Evolutionary conservation across 2,113 vertebrate species (phyloP), one percentile per base, ranked within the genome.

Genomic region (Pantherophis guttatus): DNA sequence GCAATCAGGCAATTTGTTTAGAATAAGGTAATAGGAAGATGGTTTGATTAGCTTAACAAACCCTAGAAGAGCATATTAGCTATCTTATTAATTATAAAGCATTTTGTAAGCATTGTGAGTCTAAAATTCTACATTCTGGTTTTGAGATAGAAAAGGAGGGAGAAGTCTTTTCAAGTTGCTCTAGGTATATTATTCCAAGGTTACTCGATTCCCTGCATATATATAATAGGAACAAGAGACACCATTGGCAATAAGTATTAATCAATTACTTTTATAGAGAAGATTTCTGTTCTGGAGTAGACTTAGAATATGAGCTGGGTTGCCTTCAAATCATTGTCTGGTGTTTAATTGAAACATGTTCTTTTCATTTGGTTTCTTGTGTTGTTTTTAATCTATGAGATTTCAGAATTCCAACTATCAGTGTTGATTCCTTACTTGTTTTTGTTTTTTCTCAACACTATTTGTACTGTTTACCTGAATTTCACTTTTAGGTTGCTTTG

Each of bases 1-100:
- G 75, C 75, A 93, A 86, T 93, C 92, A 90, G 75, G 33, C 81
- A 90, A 90, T 93, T 87, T 65, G 88, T 90, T 90, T 90, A 93
- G 75, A 65, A 86, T 50, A 86, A 86, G 75, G 55, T 93, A 93
- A 90, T 44, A 90, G 92, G 57, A 86, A 93, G 88, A 75, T 93
- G 88, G 70, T 86, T 90, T 93, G 88, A 93, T 93, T 90, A 93
- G 75, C 21, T 48, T 62, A 93, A 90, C 90, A 93, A 86, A 55
- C 88, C 44, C 39, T 55, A 90, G 88, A 93, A 93, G 88, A 86
- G 44, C 29, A 90, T 13, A 57, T 54, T 44, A 58, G 11, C 55
- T 90, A 93, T 88, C 88, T 33, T 33, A 50, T 44, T 53, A 93
- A 93, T 93, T 93, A 90, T 53, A 88, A 86, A 62, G 92, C 90